Conservation (phyloP, 1,140 invertebrate genomes). For the Papilio machaon region DNA sequence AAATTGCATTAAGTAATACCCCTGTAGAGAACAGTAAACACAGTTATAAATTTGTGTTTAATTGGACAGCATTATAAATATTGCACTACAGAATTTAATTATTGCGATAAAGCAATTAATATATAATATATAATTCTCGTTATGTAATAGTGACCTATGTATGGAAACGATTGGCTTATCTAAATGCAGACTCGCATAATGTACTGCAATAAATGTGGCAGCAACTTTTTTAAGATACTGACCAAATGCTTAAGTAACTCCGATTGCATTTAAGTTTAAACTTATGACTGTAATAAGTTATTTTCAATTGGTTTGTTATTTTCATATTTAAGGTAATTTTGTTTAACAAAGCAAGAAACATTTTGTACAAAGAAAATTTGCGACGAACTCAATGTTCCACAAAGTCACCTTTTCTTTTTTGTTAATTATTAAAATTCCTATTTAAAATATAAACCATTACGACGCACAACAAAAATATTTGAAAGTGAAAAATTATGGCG, state of each 20-base stretch:
- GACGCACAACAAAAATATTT: not conserved
- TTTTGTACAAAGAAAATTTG: too few relatives aligned
- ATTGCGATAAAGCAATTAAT: slow-evolving; percentile 15
- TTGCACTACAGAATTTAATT: slow-evolving; percentile 2
- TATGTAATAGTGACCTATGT: not conserved
- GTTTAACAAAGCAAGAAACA: too few relatives aligned
- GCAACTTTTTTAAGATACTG: not conserved
- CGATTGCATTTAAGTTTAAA: not conserved
- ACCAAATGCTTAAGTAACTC: not conserved
- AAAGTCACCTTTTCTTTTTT: too few relatives aligned
- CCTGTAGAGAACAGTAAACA: not conserved
- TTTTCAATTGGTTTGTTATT: too few relatives aligned
- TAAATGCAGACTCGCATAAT: slow-evolving; percentile 8
- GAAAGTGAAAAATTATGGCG: not conserved
- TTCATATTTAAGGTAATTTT: too few relatives aligned
- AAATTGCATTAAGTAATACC: not conserved
- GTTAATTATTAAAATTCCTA: too few relatives aligned
- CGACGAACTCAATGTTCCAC: too few relatives aligned
- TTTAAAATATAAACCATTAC: not conserved
- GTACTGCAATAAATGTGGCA: not conserved
- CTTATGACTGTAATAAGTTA: too few relatives aligned
- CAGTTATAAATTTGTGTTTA: slow-evolving; percentile 4
- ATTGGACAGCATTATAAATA: slow-evolving; percentile 5
- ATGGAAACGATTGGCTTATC: not conserved
- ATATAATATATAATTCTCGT: not conserved